Conservation (phyloP, 2,113 vertebrate genomes). For the Oceanodroma tethys region DNA sequence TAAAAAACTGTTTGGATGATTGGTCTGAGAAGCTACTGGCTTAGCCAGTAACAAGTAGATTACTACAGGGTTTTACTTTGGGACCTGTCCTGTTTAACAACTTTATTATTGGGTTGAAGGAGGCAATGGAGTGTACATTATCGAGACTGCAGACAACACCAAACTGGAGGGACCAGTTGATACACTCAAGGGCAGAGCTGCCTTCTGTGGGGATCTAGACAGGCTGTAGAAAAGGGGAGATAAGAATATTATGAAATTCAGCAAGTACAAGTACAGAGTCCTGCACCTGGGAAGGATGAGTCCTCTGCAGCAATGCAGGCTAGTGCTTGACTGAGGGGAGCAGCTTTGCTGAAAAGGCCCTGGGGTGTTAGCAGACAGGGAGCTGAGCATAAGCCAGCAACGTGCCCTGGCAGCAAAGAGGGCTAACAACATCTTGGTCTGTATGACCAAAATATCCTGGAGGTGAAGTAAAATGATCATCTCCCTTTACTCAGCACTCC, state of each 20-base stretch:
- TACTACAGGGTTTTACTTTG: neutral
- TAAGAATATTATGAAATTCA: neutral
- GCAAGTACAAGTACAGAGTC: neutral
- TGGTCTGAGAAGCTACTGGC: neutral
- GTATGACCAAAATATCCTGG: neutral
- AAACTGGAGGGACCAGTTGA: neutral
- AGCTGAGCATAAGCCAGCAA: neutral
- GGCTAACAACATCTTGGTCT: neutral
- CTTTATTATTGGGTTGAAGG: neutral
- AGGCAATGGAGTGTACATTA: neutral
- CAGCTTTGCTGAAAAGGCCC: neutral
- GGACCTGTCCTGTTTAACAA: neutral
- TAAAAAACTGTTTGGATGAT: neutral
- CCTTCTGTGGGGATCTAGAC: neutral
- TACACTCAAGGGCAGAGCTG: neutral
- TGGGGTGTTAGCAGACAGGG: neutral
- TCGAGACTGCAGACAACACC: neutral
- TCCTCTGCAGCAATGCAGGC: neutral
- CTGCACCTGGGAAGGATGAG: neutral
- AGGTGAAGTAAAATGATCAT: neutral
- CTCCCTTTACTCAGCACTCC: neutral
- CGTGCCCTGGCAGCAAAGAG: neutral
- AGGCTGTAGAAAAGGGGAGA: neutral
- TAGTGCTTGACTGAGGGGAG: neutral
- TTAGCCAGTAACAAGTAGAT: neutral